Conservation (phyloP, 2,113 vertebrate species). For the Saimiri boliviensis region DNA sequence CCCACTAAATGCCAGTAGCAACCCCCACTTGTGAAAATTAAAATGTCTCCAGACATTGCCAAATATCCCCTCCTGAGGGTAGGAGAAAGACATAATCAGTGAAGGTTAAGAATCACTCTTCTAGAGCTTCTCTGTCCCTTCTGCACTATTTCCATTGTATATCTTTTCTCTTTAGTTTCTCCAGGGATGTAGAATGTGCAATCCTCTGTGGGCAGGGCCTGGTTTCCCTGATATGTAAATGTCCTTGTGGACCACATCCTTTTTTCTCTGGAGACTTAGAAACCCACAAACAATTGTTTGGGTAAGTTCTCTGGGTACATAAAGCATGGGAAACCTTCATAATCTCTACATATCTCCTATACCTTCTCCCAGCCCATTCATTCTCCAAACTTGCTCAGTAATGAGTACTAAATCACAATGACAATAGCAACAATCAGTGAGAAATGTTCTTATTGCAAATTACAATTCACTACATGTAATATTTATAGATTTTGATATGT, state of each 20-base stretch:
- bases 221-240: not conserved
- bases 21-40: not conserved
- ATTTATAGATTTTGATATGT: not conserved
- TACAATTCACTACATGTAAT: not conserved
- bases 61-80: not conserved
- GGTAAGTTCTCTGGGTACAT: not conserved
- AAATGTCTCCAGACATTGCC: not conserved
- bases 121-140: not conserved
- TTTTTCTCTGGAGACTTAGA: not conserved
- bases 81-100: not conserved
- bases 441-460: conserved; percentile 2
- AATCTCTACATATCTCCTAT: not conserved
- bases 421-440: not conserved
- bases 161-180: not conserved
- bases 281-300: not conserved
- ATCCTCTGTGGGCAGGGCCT: not conserved
- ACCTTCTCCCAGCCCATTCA: not conserved
- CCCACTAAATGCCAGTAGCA: not conserved
- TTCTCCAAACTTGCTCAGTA: not conserved
- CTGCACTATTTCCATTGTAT: not conserved
- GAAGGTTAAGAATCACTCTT: not conserved
- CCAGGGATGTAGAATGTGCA: not conserved
- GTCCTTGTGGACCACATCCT: not conserved
- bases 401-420: not conserved
- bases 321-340: not conserved